These are phyloP conservation scores for Lampropteryx suffumata DNA, from an alignment of 2,888 invertebrate genomes.

Conservation along the genomic window DNA sequence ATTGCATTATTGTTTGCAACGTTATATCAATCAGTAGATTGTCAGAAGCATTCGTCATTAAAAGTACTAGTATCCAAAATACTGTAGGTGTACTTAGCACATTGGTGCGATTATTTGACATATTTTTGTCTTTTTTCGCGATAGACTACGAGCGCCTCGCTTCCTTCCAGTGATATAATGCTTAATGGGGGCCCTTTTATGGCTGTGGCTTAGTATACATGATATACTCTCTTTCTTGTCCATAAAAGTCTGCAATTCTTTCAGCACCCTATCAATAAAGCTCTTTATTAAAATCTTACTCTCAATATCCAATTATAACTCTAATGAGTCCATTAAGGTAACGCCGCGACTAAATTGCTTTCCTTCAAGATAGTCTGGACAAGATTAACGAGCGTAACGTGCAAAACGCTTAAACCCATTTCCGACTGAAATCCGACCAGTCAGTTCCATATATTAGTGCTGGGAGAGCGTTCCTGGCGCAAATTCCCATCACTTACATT, in stretches of 20 bases:
- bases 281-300: background rate
- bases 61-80: too few relatives aligned
- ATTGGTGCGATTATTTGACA: too few relatives aligned
- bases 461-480: slow-evolving; percentile 74
- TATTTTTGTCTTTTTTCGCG: too few relatives aligned
- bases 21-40: too few relatives aligned
- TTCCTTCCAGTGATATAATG: too few relatives aligned
- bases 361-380: slow-evolving; percentile 74
- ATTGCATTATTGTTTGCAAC: too few relatives aligned
- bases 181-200: too few relatives aligned
- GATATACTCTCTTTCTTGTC: background rate
- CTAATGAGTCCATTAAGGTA: slow-evolving; percentile 44
- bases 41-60: too few relatives aligned
- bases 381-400: slow-evolving; percentile 81
- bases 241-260: background rate
- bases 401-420: slow-evolving; percentile 82
- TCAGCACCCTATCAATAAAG: background rate
- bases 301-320: slow-evolving; percentile 21
- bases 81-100: too few relatives aligned
- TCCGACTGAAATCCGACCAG: slow-evolving; percentile 80
- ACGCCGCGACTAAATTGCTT: slow-evolving; percentile 51
- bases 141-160: too few relatives aligned
- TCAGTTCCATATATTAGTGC: slow-evolving; percentile 81
- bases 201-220: too few relatives aligned
- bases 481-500: slow-evolving; percentile 80